Evolutionary conservation across 2,888 invertebrate species (phyloP).

Genomic region (Cantharis nigra): DNA sequence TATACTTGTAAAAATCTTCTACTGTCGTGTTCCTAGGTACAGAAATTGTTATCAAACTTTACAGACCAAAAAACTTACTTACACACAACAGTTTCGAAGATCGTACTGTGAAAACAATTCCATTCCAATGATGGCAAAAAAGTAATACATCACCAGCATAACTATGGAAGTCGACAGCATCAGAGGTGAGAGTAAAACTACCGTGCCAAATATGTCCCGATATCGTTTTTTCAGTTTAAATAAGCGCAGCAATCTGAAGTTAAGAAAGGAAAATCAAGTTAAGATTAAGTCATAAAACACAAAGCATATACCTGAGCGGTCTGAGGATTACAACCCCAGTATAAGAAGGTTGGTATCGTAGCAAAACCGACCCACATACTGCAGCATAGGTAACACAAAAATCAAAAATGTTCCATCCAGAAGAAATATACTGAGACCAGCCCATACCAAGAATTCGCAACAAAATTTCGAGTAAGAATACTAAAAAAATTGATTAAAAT

Average conservation of each 20-base stretch:
- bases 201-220: conserved; percentile 81
- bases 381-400: conserved; percentile 70
- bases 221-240: conserved; percentile 83
- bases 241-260: conserved; percentile 63
- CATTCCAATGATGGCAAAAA: conserved; percentile 90
- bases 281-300: too few relatives aligned
- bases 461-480: conserved; percentile 75
- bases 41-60: neutral
- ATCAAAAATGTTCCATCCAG: conserved; percentile 87
- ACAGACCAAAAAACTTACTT: conserved; percentile 33
- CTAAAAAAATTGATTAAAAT: conserved; percentile 56
- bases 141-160: conserved; percentile 83
- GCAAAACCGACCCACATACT: conserved; percentile 68
- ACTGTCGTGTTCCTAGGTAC: conserved; percentile 77
- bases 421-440: conserved; percentile 71
- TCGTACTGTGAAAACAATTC: conserved; percentile 78
- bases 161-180: conserved; percentile 84
- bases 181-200: conserved; percentile 79
- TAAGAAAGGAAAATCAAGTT: neutral
- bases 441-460: conserved; percentile 77
- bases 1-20: conserved; percentile 79
- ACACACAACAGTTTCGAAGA: conserved; percentile 83
- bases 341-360: conserved; percentile 69
- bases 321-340: conserved; percentile 75
- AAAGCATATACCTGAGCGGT: conserved; percentile 60